Base-by-base conservation (phyloP, 2,888 invertebrate species). In the Drosophila lutescens region DNA sequence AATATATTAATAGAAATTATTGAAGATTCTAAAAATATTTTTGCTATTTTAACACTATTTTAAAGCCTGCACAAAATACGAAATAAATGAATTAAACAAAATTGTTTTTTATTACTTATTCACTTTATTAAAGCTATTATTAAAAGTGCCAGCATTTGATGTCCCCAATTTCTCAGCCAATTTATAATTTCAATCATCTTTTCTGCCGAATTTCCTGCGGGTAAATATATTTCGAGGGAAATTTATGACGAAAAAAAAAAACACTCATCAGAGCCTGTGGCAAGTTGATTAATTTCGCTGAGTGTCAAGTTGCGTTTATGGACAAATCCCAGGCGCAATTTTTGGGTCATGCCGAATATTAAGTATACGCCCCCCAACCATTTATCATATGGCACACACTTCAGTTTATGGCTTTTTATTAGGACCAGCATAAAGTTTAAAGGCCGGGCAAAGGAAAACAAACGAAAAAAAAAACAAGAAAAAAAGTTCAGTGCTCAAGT, bases 211-310 rank as follows among this genome's bases (percentile, higher is more conserved):
- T 46, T 26, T 34, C 34, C 23, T 46, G 8, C 5, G 32, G 20
- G 36, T 36, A 43, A 23, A 43, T 30, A 30, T 26, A 30, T 47
- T 12, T 32, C 32, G 13, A 32, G 54, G 54, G 26, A 43, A 56
- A 56, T 36, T 36, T 20, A 9, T 46, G 15, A 13, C n/a, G 12
- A n/a, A 20, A 43, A 30, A 30, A 26, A 2, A 10, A 30, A 47
- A 17, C 15, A 9, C 38, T 59, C 60, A 59, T 62, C 58, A 61
- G 36, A 26, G 51, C 46, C 46, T 40, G 36, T 40, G 51, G 56
- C 69, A 71, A 83, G 47, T 82, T 85, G 82, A 85, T 81, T 82
- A 75, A 81, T 81, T 77, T 81, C 60, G 50, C 68, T 60, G 83
- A 85, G 82, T 85, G 86, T 79, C 70, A 63, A 76, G 54, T 47